Conservation (phyloP, 2,888 invertebrate species). For the Phanerotoma sp. region DNA sequence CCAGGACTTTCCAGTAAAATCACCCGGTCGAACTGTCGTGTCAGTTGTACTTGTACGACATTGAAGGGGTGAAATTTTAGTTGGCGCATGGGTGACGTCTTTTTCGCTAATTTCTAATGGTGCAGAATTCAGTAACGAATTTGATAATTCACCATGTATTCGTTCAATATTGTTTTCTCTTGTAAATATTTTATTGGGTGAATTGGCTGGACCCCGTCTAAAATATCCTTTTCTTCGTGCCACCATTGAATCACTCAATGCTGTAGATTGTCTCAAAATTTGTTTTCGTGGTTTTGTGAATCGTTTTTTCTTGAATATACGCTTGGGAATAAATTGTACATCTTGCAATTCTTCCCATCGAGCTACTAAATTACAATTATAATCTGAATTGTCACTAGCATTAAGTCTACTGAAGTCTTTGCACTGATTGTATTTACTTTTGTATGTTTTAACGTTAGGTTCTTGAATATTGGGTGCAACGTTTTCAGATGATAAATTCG, state of each 20-base stretch:
- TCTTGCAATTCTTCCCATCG: conserved; percentile 35
- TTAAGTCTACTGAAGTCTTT: conserved; percentile 12
- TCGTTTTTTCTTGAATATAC: conserved; percentile 13
- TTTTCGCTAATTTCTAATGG: neutral
- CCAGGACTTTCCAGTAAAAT: neutral
- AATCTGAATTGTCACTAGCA: conserved; percentile 30
- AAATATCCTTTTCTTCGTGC: conserved; percentile 4
- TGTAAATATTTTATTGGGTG: neutral
- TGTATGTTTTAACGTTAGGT: conserved; percentile 7
- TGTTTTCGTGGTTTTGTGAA: conserved; percentile 12
- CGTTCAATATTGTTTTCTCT: neutral
- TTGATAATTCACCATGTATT: neutral
- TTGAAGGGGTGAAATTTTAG: neutral
- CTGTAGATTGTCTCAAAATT: conserved; percentile 1
- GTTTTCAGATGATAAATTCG: conserved; percentile 28
- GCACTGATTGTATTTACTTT: conserved; percentile 15
- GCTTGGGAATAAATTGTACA: conserved; percentile 15
- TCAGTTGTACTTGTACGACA: neutral
- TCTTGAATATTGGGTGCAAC: conserved; percentile 30
- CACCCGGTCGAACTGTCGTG: neutral
- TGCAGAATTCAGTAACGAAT: neutral
- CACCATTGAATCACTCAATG: conserved; percentile 4
- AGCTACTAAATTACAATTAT: conserved; percentile 36
- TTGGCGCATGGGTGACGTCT: too few relatives aligned
- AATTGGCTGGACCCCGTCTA: conserved; percentile 1